phyloP scores from a whole-genome alignment of 2,888 invertebrate species.

The Cephalotes varians region DNA sequence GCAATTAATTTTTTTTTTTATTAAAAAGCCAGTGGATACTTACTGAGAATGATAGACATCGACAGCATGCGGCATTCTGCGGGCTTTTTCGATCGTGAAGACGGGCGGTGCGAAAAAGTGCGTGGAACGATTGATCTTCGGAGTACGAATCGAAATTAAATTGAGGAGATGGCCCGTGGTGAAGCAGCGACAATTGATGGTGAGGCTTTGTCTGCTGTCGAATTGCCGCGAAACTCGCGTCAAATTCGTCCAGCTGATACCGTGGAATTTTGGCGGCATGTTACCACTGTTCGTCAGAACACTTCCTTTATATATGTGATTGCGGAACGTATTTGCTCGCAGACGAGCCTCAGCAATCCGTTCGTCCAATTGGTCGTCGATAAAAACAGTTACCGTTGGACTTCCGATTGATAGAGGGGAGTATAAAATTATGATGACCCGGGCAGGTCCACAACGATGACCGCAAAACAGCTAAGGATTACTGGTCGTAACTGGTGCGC shows the following conservation, averaged over 20 bases:
- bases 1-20: not conserved
- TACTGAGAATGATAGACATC: constrained; percentile 79
- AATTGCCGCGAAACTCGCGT: constrained; percentile 16
- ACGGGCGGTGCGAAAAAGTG: constrained; percentile 1
- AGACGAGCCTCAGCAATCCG: constrained; percentile 46
- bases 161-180: not conserved
- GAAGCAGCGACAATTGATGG: constrained; percentile 11
- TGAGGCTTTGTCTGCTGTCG: constrained; percentile 47
- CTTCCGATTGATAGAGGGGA: constrained; percentile 64
- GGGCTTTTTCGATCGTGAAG: constrained; percentile 16
- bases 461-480: constrained; percentile 21
- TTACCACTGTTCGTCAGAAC: constrained; percentile 3
- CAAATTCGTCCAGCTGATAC: constrained; percentile 61
- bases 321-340: constrained; percentile 14
- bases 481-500: not conserved
- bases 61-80: constrained; percentile 80
- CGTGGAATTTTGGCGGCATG: constrained; percentile 62
- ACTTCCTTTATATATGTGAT: constrained; percentile 69
- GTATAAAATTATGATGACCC: constrained; percentile 15
- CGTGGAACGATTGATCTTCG: not conserved
- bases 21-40: constrained; percentile 63
- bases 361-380: constrained; percentile 58
- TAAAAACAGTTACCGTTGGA: constrained; percentile 23
- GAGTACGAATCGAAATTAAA: constrained; percentile 28
- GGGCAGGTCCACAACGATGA: constrained; percentile 16